Base-by-base conservation (phyloP, 2,888 invertebrate genomes). In the Leucania comma region DNA sequence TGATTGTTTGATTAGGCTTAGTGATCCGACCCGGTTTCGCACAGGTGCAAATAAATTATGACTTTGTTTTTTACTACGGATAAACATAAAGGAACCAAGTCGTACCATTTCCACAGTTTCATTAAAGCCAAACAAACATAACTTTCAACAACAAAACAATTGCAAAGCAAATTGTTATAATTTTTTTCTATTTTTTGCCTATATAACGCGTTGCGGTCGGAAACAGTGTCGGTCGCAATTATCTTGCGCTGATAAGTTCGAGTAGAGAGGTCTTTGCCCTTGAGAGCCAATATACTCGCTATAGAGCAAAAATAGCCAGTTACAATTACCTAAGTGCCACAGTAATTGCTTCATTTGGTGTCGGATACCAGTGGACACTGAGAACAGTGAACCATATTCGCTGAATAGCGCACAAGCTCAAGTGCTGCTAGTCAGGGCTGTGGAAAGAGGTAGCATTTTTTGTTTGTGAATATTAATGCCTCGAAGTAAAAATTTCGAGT, bases 251-350 rank as follows among this genome's bases (percentile, higher is more conserved):
- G 82, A 80, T 77, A 75, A 73, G 60, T 75, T 67, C 67, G 50
- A 76, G 72, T 74, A 61, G 66, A 68, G 80, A 73, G 82, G 83
- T 82, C 72, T 84, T 82, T 78, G 72, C 73, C 85, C 85, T 84
- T 84, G 85, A 59, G 20, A 56, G 57, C 62, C 66, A 72, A 73
- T 75, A 64, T 64, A 66, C 65, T 59, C 73, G 63, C 62, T 63
- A 20, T 62, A 14, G 32, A 69, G 72, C 68, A 62, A 78, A 82
- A 81, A 78, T 84, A 70, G 68, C 68, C 61, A 60, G 51, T 58
- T 60, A 63, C 73, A 72, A 71, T 83, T 61, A 80, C 61, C n/a
- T 29, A 60, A 57, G 71, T 70, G 62, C 71, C 26, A 12, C 17
- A 24, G 63, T 80, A 70, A 82, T 81, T 83, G 72, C 83, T 83